Base-by-base conservation (phyloP, 37 sponge, comb jelly and placozoan species). In the Theonella swinhoei region DNA sequence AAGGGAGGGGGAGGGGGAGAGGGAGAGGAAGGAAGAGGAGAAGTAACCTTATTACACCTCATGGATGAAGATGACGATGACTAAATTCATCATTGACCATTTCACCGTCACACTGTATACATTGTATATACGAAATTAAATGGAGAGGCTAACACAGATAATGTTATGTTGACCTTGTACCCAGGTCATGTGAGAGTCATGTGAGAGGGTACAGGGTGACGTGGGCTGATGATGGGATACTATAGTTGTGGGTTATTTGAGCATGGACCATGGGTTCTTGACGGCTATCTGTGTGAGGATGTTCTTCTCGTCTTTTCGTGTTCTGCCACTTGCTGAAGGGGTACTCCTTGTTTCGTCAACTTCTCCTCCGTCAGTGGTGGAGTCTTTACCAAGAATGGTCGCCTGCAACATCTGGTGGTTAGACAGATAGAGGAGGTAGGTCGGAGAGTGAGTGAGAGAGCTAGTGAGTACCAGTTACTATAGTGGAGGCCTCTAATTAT, bases 1-100 rank as follows among this genome's bases (percentile, higher is more conserved):
- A 37, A 31, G 33, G 62, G 2, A 1, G 69, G 39, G 31, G 79
- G 34, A 32, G 80, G 35, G 32, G n/a, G 79, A 64, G 67, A 70
- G 35, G 32, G n/a, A 26, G 8, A 19, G 32, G 34, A 33, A 36
- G 11, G 43, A 38, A 79, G 62, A 35, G 75, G 62, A 30, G 84
- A 75, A 2, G 66, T 75, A 76, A 74, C 84, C 25, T 30, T 83
- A 4, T 66, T 83, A 9, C 64, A 75, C 36, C 84, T 64, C 54
- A 83, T 83, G 72, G 73, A 82, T 7, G 76, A 75, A 1, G 82
- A 81, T 8, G 74, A 83, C 28, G 69, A 68, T 5, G 69, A 68
- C 34, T 68, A 4, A 68, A 32, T 28, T 9, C 24, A 5, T 28
- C 26, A 28, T 63, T 63, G 3, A 63, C 3, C 9, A 63, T 25